A percentile compares a stretch with the other conserved stretches of the same genome.
phyloP scores from a whole-genome alignment of 2,797 vertebrate genomes.

The Brotula barbata region DNA sequence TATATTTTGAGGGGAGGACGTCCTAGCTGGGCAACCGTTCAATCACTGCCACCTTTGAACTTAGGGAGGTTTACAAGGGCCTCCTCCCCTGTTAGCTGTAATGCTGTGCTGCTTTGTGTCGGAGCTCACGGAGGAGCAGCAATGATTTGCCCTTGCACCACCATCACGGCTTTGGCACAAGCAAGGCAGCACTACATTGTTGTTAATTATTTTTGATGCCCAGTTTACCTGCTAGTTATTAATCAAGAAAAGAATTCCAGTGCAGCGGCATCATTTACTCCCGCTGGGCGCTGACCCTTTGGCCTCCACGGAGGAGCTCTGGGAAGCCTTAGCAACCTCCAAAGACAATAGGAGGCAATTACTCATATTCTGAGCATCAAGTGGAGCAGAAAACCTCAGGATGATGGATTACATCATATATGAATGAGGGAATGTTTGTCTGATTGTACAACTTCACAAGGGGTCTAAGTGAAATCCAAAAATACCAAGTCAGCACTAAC shows the following conservation, averaged over 20 bases:
- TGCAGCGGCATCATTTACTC: constrained; percentile 47
- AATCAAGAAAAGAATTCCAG: constrained; percentile 61
- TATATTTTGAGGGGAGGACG: constrained; percentile 59
- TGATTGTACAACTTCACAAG: constrained; percentile 33
- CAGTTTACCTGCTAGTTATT: constrained; percentile 55
- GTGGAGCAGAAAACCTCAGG: constrained; percentile 56
- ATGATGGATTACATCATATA: constrained; percentile 65
- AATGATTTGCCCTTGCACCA: neutral
- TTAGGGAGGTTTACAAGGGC: constrained; percentile 57
- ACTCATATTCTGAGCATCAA: constrained; percentile 70
- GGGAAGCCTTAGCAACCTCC: constrained; percentile 69
- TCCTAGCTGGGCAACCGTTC: constrained; percentile 65
- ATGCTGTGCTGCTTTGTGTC: constrained; percentile 13
- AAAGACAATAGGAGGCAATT: constrained; percentile 68
- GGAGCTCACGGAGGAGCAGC: neutral
- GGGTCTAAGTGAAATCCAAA: constrained; percentile 20
- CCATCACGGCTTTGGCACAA: neutral
- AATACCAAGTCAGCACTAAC: constrained; percentile 17
- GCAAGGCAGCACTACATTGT: constrained; percentile 14
- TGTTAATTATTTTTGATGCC: constrained; percentile 35
- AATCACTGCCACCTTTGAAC: constrained; percentile 78
- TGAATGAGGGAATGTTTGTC: constrained; percentile 40
- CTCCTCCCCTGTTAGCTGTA: constrained; percentile 37
- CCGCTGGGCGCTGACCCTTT: constrained; percentile 68
- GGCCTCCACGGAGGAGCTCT: constrained; percentile 47